Base-by-base conservation (phyloP, 1,140 invertebrate species). In the Drepana arcuata region DNA sequence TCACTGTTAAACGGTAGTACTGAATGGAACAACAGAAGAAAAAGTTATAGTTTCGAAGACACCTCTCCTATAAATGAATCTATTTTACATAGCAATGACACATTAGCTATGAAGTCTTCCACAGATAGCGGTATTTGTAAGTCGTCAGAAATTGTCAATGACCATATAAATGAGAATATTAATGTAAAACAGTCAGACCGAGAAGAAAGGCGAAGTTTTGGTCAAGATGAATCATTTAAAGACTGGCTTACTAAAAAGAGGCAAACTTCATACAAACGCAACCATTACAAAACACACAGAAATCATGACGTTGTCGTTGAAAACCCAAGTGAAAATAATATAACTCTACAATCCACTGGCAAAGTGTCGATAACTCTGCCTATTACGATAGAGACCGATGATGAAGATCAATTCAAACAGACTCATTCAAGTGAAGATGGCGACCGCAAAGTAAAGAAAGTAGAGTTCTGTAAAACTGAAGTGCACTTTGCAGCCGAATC, bases 401-500 rank as follows among this genome's bases (percentile, higher is more conserved):
- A 71, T 34, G 52, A 48, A 14, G 16, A 51, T 34, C 43, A 59
- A 30, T 23, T 56, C 24, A 58, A 46, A 27, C 48, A 58, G 37
- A 16, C 14, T 1, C 23, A 48, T 34, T 39, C 14, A n/a, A 48
- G 13, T 37, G 69, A 74, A 16, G 72, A 79, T 11, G 57, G 35
- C 33, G 78, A 84, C 15, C 77, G 83, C 45, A 88, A 82, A 78
- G 68, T 84, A 9, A 94, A 93, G 68, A 91, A 88, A 74, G 92
- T 94, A 0, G 92, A 91, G 53, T 94, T 94, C 69, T 92, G 91
- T 63, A 93, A 93, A 82, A 94, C 92, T 0, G 93, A 94, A 80
- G 88, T 94, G 11, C 93, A 94, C 69, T 93, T 94, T 70, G 90
- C 91, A 0, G 89, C 91, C n/a, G 92, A 93, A 58, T 90, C 91